These are phyloP conservation scores for Thysanoteuthis rhombus DNA, from an alignment of 2,888 invertebrate species.

Conservation along the genomic window DNA sequence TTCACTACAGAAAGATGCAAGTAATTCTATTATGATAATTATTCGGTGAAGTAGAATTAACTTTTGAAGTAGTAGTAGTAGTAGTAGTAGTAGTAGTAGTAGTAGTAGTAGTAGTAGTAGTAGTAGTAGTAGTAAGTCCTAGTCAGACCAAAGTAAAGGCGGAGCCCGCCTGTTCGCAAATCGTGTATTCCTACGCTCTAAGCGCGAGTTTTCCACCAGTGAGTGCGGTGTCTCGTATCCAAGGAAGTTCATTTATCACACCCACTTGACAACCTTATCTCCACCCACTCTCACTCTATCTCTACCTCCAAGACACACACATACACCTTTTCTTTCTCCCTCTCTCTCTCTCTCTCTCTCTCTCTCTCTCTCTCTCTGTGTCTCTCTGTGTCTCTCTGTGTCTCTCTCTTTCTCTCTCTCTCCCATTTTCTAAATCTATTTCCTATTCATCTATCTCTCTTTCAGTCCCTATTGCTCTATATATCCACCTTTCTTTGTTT, in stretches of 20 bases:
- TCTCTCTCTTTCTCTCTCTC: neutral
- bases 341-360: neutral
- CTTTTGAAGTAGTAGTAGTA: neutral
- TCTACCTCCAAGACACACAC: neutral
- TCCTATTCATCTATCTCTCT: neutral
- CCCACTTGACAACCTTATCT: conserved; percentile 1
- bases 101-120: neutral
- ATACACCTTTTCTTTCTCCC: neutral
- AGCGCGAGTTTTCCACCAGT: neutral
- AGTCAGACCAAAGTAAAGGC: neutral
- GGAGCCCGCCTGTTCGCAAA: neutral
- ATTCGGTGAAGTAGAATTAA: neutral
- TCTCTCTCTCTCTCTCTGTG: neutral
- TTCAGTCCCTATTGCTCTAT: too few species aligned
- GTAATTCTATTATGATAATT: neutral
- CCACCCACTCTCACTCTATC: neutral
- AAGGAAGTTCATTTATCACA: neutral
- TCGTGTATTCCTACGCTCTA: neutral
- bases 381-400: neutral
- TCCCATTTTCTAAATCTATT: too few species aligned
- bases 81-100: too few species aligned
- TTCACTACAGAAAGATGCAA: neutral
- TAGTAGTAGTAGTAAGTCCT: neutral
- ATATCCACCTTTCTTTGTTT: neutral
- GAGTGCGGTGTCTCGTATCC: neutral